These are phyloP conservation scores for Sphyrna mokarran DNA, from an alignment of 2,113 vertebrate species.

Conservation along the genomic window DNA sequence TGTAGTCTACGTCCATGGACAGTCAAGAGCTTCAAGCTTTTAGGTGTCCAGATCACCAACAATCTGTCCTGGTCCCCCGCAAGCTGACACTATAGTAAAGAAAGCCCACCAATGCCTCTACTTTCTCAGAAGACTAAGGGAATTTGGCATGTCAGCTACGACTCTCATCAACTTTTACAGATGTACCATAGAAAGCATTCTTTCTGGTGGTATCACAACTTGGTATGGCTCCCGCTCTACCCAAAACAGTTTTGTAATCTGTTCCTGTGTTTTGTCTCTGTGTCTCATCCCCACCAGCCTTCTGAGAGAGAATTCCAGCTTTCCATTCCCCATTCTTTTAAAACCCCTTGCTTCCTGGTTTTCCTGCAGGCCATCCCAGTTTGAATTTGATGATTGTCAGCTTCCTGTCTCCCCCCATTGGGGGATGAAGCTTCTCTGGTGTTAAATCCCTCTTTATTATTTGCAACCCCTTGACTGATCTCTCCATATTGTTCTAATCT, in stretches of 20 bases:
- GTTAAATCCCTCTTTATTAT: not conserved
- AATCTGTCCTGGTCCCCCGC: too few relatives aligned
- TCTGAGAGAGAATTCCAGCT: not conserved
- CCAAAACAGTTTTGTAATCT: not conserved
- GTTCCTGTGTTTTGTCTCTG: not conserved
- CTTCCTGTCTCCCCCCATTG: not conserved
- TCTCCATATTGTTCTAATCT: not conserved
- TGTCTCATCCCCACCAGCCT: not conserved
- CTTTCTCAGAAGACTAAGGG: too few relatives aligned
- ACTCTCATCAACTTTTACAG: too few relatives aligned
- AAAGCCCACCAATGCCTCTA: too few relatives aligned
- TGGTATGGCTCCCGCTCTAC: too few relatives aligned
- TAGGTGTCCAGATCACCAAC: too few relatives aligned
- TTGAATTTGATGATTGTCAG: not conserved
- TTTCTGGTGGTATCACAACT: too few relatives aligned
- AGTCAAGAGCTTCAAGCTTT: too few relatives aligned
- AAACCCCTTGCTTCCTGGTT: not conserved
- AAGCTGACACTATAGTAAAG: too few relatives aligned
- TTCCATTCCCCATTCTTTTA: not conserved
- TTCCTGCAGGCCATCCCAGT: not conserved
- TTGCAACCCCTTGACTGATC: not conserved
- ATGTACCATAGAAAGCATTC: too few relatives aligned
- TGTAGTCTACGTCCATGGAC: too few relatives aligned
- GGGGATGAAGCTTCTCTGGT: not conserved
- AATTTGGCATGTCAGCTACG: too few relatives aligned